A percentile compares a stretch with the other conserved stretches of the same genome.
phyloP scores from a whole-genome alignment of 2,888 invertebrate species.

The Sisyra nigra region DNA sequence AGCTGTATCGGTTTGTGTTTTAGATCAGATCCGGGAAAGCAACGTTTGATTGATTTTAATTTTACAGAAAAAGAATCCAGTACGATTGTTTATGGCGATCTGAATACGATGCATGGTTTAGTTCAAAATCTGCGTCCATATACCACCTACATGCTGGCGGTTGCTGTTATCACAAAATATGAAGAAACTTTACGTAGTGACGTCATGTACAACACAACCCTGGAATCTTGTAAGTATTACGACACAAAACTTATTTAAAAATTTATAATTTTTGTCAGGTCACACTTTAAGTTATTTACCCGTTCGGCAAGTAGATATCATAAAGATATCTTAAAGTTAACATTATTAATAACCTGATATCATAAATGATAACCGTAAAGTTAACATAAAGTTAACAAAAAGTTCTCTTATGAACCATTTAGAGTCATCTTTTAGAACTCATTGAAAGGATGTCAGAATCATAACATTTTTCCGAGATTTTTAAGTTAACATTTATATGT shows the following conservation, averaged over 20 bases:
- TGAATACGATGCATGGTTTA: conserved; percentile 33
- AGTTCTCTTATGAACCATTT: too few species aligned
- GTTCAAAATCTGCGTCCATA: conserved; percentile 54
- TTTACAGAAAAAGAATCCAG: conserved; percentile 19
- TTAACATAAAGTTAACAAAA: too few species aligned
- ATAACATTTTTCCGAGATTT: too few species aligned
- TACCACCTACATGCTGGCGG: conserved; percentile 53
- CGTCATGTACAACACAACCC: conserved; percentile 45
- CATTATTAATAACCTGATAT: too few species aligned
- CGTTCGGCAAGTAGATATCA: too few species aligned
- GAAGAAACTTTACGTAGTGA: conserved; percentile 40
- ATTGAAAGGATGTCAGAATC: too few species aligned
- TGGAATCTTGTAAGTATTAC: conserved; percentile 42
- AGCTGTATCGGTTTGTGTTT: conserved; percentile 10
- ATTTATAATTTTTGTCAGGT: background rate
- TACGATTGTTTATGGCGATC: conserved; percentile 29
- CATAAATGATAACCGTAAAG: too few species aligned
- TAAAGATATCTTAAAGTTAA: too few species aligned
- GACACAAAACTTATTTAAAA: background rate
- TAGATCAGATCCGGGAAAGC: background rate
- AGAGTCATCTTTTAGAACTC: too few species aligned
- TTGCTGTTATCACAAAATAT: conserved; percentile 41
- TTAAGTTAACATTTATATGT: too few species aligned
- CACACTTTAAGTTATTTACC: too few species aligned
- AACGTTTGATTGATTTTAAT: conserved; percentile 6